Evolutionary conservation across 2,113 vertebrate species (phyloP), one percentile per base, ranked within the genome.

Genomic region (Formicarius rufipectus): DNA sequence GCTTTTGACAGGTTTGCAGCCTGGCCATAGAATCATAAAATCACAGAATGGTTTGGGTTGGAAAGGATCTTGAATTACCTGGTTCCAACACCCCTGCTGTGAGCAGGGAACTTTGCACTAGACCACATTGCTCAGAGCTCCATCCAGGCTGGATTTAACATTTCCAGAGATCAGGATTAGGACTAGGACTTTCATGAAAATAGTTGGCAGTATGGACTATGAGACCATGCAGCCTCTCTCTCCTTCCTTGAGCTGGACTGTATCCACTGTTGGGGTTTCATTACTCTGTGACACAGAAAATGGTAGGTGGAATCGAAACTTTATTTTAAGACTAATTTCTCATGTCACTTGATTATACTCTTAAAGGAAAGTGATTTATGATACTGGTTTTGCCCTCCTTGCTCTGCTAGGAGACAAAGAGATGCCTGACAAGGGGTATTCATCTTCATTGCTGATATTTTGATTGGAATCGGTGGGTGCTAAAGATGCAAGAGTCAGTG

Each of bases 381-480:
- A 60, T 59, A 42, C 23, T 35, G 31, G 50, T 30, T 92, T 90
- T 93, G 83, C 68, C 82, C 28, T 81, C 69, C 37, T 85, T 84
- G 24, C 40, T 73, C 42, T 90, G 52, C 30, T 62, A 30, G 40
- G 47, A 94, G 60, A 49, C 0, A 14, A 83, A 91, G 68, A 49
- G 81, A 18, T 64, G 52, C 68, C 47, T 86, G 52, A 63, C 40
- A 66, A 52, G 15, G 47, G 37, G 59, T 52, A 80, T 96, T 56
- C n/a, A 52, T 92, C 86, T 93, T 89, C 69, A 93, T 24, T 85
- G 52, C 72, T 93, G 60, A 45, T 93, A 45, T 84, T 94, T 93
- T 81, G 68, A 56, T 72, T 92, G 68, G 82, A 92, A 86, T 28
- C 62, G 52, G 52, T 88, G 52, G 30, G 69, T 44, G 25, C 72